Evolutionary conservation across 2,113 vertebrate genomes (phyloP), one percentile per base, ranked within the genome.

Genomic region (Psephotus haematonotus): DNA sequence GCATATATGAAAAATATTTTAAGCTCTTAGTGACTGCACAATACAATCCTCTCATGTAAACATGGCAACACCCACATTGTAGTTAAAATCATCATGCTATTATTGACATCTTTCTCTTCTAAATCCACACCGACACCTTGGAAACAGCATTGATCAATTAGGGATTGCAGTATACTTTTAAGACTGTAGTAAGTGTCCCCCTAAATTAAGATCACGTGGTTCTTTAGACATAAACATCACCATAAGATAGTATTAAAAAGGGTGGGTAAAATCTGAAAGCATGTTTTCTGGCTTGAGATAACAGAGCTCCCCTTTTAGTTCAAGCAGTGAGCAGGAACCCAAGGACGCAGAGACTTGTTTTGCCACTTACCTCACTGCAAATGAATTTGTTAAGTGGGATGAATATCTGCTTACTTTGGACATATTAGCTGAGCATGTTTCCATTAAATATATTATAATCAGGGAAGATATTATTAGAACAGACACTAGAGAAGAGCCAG

Each of bases 141-240:
- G 20, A 97, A 95, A 55, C 4, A 41, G 9, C 24, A 81, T 24
- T 90, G 76, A 93, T 82, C 35, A 84, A 53, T 69, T 79, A 92
- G 62, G 82, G 44, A 81, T 10, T 88, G 68, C 15, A 89, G 7
- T 75, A 52, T 78, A 76, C 10, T n/a, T 92, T 57, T 25, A 78
- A 93, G 33, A 10, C 60, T 53, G 20, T 12, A 59, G 18, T 37
- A 88, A 47, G 25, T 70, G 14, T 90, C 9, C 63, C 35, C 82
- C 63, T 46, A 60, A 74, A 93, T 72, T 82, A 90, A 50, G 46
- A 31, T 52, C 14, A 19, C 9, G 10, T 49, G 47, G 79, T 60
- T 88, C 47, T 88, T 82, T 74, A 60, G 39, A 85, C 60, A 96
- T 82, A 96, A 97, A 67, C 15, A 92, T n/a, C 75, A 62, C 31